These are phyloP conservation scores for Artibeus lituratus DNA, from an alignment of 2,797 vertebrate genomes.

Conservation along the genomic window DNA sequence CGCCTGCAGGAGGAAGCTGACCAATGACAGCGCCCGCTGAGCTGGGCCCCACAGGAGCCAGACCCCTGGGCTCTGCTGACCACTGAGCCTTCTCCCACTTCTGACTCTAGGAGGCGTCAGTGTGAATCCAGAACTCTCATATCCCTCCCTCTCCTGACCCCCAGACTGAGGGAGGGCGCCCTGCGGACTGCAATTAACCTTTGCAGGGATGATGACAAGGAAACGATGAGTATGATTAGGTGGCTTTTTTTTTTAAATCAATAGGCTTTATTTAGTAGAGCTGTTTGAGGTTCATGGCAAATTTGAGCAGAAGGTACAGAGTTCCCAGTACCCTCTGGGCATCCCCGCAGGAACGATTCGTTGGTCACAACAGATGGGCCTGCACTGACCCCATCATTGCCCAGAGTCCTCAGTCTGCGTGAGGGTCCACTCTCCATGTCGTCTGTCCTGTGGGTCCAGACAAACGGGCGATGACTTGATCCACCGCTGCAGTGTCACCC, in stretches of 20 bases:
- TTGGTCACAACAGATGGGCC: background rate
- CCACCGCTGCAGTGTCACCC: fast-evolving
- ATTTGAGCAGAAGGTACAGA: background rate
- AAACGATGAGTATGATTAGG: too few relatives aligned
- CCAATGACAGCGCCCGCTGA: background rate
- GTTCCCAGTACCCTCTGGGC: too few relatives aligned
- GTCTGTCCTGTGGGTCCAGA: background rate
- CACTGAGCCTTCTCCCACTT: background rate
- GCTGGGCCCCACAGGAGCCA: background rate
- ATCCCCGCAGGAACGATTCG: too few relatives aligned
- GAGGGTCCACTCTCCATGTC: background rate
- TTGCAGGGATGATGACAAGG: background rate
- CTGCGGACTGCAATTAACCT: background rate
- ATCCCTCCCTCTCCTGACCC: fast-evolving
- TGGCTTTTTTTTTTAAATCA: background rate
- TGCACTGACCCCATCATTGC: fast-evolving
- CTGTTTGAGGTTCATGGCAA: background rate
- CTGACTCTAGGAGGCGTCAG: background rate
- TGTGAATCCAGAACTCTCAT: background rate
- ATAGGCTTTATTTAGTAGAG: background rate
- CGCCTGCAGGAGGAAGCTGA: background rate
- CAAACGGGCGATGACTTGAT: fast-evolving
- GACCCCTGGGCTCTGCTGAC: background rate
- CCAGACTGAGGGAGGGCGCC: background rate
- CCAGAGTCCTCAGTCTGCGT: fast-evolving